Conservation (phyloP, 2,113 vertebrate species). For the Phodopus roborovskii region DNA sequence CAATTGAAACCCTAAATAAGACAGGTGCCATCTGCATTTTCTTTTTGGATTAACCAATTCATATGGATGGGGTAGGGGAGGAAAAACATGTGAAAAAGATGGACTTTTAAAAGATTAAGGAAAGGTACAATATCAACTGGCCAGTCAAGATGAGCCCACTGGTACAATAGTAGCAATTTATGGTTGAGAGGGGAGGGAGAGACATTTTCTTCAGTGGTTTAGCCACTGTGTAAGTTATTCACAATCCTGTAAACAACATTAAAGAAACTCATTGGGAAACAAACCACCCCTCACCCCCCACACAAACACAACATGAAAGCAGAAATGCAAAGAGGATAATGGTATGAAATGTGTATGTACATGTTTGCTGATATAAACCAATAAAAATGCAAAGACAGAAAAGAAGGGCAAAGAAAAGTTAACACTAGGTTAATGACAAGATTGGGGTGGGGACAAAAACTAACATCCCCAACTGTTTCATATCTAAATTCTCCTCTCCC, state of each 20-base stretch:
- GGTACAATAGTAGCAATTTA: not conserved
- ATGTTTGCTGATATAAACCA: not conserved
- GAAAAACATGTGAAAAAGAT: not conserved
- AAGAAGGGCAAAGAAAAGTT: not conserved
- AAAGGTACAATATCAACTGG: not conserved
- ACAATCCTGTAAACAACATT: not conserved
- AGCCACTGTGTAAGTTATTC: not conserved
- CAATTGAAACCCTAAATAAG: not conserved
- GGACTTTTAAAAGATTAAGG: not conserved
- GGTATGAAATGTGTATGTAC: not conserved
- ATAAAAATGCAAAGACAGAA: not conserved
- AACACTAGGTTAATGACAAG: not conserved
- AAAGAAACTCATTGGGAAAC: not conserved
- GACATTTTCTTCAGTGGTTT: not conserved
- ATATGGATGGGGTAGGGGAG: not conserved
- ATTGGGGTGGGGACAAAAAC: not conserved
- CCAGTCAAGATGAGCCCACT: not conserved
- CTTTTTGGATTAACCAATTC: not conserved
- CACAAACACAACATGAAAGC: not conserved
- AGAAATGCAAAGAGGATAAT: not conserved
- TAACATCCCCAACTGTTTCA: not conserved
- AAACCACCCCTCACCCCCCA: too few relatives aligned
- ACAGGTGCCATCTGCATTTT: not conserved
- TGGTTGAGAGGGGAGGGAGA: not conserved
- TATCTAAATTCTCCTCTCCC: too few relatives aligned